phyloP scores from a whole-genome alignment of 2,113 vertebrate genomes.

The Etheostoma cragini region DNA sequence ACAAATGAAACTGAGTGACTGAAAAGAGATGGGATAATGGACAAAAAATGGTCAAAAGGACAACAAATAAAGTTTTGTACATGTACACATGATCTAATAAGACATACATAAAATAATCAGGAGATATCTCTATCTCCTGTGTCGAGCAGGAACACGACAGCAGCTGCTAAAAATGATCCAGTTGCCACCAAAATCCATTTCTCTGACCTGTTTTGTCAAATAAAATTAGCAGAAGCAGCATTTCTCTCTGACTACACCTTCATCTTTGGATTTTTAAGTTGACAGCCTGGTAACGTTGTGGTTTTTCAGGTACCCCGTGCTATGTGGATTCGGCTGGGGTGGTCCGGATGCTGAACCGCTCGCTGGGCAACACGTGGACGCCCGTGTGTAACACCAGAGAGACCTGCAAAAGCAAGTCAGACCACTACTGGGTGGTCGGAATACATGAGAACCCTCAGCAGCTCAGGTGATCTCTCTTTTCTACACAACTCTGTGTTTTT shows the following conservation, averaged over 20 bases:
- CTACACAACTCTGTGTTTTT: not conserved
- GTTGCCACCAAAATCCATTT: not conserved
- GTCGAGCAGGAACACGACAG: too few species aligned
- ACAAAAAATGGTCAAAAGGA: too few species aligned
- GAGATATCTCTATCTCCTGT: too few species aligned
- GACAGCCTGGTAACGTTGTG: not conserved
- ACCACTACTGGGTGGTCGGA: slow-evolving; percentile 97
- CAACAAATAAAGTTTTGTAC: too few species aligned
- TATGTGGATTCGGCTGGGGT: slow-evolving; percentile 91
- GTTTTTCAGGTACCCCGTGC: slow-evolving; percentile 88
- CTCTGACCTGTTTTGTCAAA: not conserved
- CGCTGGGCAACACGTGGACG: slow-evolving; percentile 90
- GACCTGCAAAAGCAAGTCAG: slow-evolving; percentile 93
- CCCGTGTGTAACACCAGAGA: slow-evolving; percentile 92
- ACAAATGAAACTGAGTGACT: too few species aligned
- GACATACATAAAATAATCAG: too few species aligned
- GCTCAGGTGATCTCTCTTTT: slow-evolving; percentile 85
- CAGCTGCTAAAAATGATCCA: too few species aligned
- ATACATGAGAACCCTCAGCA: slow-evolving; percentile 95
- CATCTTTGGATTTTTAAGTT: not conserved
- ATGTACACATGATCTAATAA: too few species aligned
- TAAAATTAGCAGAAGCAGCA: too few species aligned
- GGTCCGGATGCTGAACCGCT: slow-evolving; percentile 92
- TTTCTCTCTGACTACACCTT: not conserved
- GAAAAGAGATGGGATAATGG: too few species aligned